These are phyloP conservation scores for Eurystomus glaucurus DNA, from an alignment of 2,797 vertebrate genomes.

Conservation along the genomic window DNA sequence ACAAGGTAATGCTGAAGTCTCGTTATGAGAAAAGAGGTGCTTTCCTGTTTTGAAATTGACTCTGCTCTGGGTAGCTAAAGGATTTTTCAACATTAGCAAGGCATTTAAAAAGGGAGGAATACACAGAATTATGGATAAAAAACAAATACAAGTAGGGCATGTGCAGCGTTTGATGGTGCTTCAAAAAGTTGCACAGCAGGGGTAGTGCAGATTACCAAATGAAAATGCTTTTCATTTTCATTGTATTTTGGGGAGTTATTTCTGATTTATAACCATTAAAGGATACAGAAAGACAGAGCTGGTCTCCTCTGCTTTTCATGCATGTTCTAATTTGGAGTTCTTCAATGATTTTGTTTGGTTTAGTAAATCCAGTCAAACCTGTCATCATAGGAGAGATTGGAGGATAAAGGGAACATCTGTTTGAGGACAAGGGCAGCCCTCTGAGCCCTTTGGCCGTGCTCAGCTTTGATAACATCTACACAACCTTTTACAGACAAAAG, in stretches of 20 bases:
- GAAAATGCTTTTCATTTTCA: background rate
- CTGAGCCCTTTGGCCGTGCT: background rate
- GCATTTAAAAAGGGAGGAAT: background rate
- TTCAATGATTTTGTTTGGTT: background rate
- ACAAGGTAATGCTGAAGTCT: background rate
- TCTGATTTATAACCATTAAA: slow-evolving; percentile 1
- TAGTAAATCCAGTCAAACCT: background rate
- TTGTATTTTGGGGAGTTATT: background rate
- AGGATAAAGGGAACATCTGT: background rate
- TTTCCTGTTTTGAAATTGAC: background rate
- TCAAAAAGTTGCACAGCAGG: background rate
- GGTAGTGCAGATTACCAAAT: slow-evolving; percentile 19
- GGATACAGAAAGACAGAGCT: background rate
- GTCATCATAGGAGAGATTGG: background rate
- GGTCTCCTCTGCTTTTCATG: background rate
- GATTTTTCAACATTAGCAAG: slow-evolving; percentile 29
- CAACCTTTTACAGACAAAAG: background rate
- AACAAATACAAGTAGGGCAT: background rate
- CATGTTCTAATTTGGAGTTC: background rate
- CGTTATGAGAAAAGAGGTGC: background rate
- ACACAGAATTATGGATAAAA: background rate
- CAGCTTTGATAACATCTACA: background rate
- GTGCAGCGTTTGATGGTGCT: background rate
- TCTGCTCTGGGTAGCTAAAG: background rate
- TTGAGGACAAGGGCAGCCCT: background rate